These are phyloP conservation scores for Cecropterus lyciades DNA, from an alignment of 1,140 invertebrate genomes.

Conservation along the genomic window DNA sequence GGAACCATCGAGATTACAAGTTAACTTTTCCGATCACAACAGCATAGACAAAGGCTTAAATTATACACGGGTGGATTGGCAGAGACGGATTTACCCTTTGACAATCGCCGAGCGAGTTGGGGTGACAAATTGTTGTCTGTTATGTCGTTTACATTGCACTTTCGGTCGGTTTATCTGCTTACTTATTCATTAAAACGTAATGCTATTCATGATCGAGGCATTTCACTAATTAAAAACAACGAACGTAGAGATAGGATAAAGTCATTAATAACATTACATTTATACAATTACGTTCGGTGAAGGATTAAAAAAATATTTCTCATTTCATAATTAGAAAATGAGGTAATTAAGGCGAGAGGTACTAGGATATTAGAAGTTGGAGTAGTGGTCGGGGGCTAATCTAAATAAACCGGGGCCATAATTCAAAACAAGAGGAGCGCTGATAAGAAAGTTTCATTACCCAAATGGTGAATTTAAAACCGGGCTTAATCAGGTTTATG, in stretches of 20 bases:
- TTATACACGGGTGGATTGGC: slow-evolving; percentile 75
- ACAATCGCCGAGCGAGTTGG: slow-evolving; percentile 59
- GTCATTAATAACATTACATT: slow-evolving; percentile 15
- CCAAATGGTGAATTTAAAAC: slow-evolving; percentile 79
- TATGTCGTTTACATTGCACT: slow-evolving; percentile 54
- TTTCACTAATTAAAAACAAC: slow-evolving; percentile 32
- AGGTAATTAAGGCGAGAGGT: slow-evolving; percentile 34
- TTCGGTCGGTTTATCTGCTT: slow-evolving; percentile 35
- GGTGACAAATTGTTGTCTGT: slow-evolving; percentile 74
- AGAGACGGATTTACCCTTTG: slow-evolving; percentile 70
- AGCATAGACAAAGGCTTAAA: slow-evolving; percentile 79
- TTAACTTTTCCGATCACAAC: slow-evolving; percentile 81
- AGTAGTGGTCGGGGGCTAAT: slow-evolving; percentile 50
- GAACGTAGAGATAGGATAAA: neutral
- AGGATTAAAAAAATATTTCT: slow-evolving; percentile 20
- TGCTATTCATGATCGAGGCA: slow-evolving; percentile 30
- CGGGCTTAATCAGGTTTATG: slow-evolving; percentile 76
- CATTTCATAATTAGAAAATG: slow-evolving; percentile 28
- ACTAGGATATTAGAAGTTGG: slow-evolving; percentile 36
- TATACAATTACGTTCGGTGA: neutral
- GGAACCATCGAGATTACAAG: slow-evolving; percentile 75
- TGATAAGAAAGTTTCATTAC: slow-evolving; percentile 82
- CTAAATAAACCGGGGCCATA: slow-evolving; percentile 69
- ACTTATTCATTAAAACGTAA: slow-evolving; percentile 35
- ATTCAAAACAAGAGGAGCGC: slow-evolving; percentile 71